Evolutionary conservation across 2,113 vertebrate genomes (phyloP).

Genomic region (Platycercus adscitus): DNA sequence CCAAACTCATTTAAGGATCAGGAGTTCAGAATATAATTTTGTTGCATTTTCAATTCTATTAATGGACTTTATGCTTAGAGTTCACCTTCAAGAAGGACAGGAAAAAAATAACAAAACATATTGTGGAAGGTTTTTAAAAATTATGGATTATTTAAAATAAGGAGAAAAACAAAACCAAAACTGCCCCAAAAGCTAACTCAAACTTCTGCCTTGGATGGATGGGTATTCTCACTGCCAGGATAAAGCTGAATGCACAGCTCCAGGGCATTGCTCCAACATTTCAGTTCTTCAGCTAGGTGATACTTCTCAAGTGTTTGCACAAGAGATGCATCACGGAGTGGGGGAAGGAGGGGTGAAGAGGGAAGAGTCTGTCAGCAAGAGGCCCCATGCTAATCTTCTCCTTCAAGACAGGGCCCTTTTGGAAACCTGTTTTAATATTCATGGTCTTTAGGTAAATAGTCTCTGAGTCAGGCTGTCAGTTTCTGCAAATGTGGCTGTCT

Average conservation of each 20-base stretch:
- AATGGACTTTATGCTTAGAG: background rate
- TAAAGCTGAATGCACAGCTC: conserved; percentile 13
- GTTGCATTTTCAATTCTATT: background rate
- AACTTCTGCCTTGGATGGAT: background rate
- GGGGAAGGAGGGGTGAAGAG: conserved; percentile 50
- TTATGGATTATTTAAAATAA: background rate
- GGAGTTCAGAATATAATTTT: background rate
- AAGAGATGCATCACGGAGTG: conserved; percentile 52
- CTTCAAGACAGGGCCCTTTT: conserved; percentile 63
- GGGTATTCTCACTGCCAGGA: background rate
- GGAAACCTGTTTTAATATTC: conserved; percentile 76
- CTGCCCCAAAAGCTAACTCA: background rate
- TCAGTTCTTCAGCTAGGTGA: conserved; percentile 52
- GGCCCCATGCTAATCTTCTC: conserved; percentile 68
- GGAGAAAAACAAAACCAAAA: rapidly evolving
- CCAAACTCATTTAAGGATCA: background rate
- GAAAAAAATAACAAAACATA: background rate
- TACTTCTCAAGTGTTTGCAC: conserved; percentile 68
- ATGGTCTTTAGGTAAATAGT: conserved; percentile 79
- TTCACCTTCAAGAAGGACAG: background rate
- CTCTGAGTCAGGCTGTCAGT: conserved; percentile 72
- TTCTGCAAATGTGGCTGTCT: conserved; percentile 69
- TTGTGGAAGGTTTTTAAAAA: background rate
- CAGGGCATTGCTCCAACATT: conserved; percentile 28
- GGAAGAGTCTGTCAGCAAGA: conserved; percentile 62